Base-by-base conservation (phyloP, 2,113 vertebrate species). In the Syrrhaptes paradoxus region DNA sequence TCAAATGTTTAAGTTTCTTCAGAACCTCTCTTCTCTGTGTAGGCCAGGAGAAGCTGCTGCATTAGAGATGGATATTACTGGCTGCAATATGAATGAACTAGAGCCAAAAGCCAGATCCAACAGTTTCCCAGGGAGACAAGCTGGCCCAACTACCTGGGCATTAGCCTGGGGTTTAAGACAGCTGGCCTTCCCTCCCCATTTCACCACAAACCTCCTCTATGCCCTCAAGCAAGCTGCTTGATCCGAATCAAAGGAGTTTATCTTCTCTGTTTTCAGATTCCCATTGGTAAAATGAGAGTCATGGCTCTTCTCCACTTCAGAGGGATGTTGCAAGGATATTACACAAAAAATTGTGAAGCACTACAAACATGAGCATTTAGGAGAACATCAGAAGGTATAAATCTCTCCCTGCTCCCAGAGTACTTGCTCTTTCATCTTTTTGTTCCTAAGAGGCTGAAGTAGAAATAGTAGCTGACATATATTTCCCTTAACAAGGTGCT, bases 341-440 rank as follows among this genome's bases (percentile, higher is more conserved):
- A 90, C 34, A 75, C 19, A 26, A 87, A 87, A 86, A 92, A 77
- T 8, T 31, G 21, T 71, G 75, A 86, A 88, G 48, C 63, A 66
- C 48, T 76, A 62, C 28, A 61, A 88, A 73, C 31, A 24, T 5
- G 46, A 85, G 67, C 43, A 62, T 85, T 95, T 77, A 63, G 75
- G 54, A 88, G 63, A 90, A 83, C 62, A 94, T 88, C 94, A 85
- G 92, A 90, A 88, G 34, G 25, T 80, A 15, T 66, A 34, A 87
- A 79, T 72, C 41, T 71, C 54, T 76, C 36, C 59, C 26, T 59
- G 49, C 51, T 82, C 66, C 54, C 43, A 66, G n/a, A 24, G 31
- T 46, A 54, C 26, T 34, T 45, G 25, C 17, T 25, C 34, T 89
- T 89, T 94, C 54, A 51, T 73, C 46, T 85, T 76, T 65, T 46